These are phyloP conservation scores for Trichonephila clavipes DNA, from an alignment of 1,140 invertebrate species.

Conservation along the genomic window DNA sequence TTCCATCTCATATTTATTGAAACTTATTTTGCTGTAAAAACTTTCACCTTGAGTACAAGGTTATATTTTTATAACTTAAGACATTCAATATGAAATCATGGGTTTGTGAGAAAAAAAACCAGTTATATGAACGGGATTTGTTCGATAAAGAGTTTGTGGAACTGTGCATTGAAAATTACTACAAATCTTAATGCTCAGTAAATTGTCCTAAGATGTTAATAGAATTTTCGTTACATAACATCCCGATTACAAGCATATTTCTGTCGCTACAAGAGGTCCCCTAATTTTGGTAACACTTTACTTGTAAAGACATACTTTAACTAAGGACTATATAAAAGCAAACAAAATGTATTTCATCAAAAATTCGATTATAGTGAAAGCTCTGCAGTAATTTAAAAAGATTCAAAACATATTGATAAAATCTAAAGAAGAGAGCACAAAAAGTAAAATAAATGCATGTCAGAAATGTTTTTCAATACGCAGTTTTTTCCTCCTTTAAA, in stretches of 20 bases:
- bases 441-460: too few relatives aligned
- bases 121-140: not conserved
- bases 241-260: not conserved
- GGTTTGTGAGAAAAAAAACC: not conserved
- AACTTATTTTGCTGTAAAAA: not conserved
- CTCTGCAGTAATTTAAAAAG: not conserved
- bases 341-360: not conserved
- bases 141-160: not conserved
- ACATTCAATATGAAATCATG: not conserved
- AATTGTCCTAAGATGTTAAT: not conserved
- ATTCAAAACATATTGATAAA: not conserved
- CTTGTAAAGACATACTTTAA: too few relatives aligned
- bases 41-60: not conserved
- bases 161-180: not conserved
- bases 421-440: too few relatives aligned
- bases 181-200: not conserved
- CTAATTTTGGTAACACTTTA: not conserved
- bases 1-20: too few relatives aligned
- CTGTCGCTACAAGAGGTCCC: not conserved
- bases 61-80: not conserved
- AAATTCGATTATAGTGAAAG: not conserved
- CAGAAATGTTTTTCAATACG: too few relatives aligned
- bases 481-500: too few relatives aligned
- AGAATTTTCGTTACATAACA: not conserved
- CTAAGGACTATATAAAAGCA: too few relatives aligned